Percentiles rank a stretch among this genome's conserved stretches.
These are phyloP conservation scores for Trichogramma pretiosum DNA, from an alignment of 1,140 invertebrate species.

Conservation along the genomic window DNA sequence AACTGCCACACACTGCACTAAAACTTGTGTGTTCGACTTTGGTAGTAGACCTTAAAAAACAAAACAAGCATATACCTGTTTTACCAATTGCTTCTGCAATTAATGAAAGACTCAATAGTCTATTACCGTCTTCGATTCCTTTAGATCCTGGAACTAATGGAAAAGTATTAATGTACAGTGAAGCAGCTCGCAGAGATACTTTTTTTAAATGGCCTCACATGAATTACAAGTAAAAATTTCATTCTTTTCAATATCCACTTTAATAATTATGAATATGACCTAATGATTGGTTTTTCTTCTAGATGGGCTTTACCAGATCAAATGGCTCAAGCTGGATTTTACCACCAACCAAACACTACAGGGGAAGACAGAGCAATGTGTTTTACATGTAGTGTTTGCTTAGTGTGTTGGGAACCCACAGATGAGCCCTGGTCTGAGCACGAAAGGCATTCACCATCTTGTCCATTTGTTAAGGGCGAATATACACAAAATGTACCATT, in stretches of 20 bases:
- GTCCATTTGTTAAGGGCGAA: constrained; percentile 87
- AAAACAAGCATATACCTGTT: constrained; percentile 73
- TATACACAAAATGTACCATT: constrained; percentile 94
- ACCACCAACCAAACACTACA: constrained; percentile 79
- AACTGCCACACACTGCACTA: constrained; percentile 66
- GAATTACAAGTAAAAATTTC: constrained; percentile 79
- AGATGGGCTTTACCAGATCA: constrained; percentile 90
- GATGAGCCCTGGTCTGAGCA: constrained; percentile 96
- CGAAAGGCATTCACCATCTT: constrained; percentile 84
- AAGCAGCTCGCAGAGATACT: constrained; percentile 78
- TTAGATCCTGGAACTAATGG: constrained; percentile 41
- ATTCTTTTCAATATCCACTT: background rate
- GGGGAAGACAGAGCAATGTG: constrained; percentile 91
- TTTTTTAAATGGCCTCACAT: constrained; percentile 92
- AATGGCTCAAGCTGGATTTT: constrained; percentile 94
- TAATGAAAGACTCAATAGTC: constrained; percentile 72
- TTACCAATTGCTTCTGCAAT: constrained; percentile 81
- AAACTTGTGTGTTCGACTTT: constrained; percentile 69
- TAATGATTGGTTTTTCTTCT: constrained; percentile 21
- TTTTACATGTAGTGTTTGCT: constrained; percentile 85
- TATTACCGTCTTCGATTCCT: constrained; percentile 47
- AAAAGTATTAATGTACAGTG: constrained; percentile 78
- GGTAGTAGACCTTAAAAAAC: constrained; percentile 70
- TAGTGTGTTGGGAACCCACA: constrained; percentile 92
- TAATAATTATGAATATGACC: background rate